Percentiles rank a stretch among this genome's conserved stretches.
Conservation (phyloP, 2,113 vertebrate species). For the Conger conger region DNA sequence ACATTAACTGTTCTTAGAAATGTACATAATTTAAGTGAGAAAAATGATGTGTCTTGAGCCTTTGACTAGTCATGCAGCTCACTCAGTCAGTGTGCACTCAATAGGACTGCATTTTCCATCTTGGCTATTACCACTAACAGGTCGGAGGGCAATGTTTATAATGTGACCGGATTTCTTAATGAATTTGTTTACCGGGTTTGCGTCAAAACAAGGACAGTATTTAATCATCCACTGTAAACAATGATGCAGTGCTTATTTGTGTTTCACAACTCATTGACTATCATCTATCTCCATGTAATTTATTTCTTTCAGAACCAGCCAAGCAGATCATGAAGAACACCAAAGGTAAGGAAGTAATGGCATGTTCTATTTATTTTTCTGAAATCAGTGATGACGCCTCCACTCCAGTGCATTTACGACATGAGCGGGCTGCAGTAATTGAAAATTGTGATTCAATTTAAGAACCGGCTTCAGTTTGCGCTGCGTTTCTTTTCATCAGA, state of each 20-base stretch:
- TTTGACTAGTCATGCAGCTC: neutral
- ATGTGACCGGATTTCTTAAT: neutral
- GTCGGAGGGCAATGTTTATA: neutral
- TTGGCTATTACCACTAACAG: neutral
- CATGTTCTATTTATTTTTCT: neutral
- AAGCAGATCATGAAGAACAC: slow-evolving; percentile 70
- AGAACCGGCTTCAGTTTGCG: neutral
- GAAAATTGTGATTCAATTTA: neutral
- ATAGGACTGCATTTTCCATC: neutral
- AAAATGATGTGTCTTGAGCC: neutral
- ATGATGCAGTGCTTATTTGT: neutral
- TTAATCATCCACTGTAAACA: neutral
- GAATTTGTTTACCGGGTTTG: neutral
- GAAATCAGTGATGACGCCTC: neutral
- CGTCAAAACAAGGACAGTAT: neutral
- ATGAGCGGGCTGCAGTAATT: neutral
- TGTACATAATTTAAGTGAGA: neutral
- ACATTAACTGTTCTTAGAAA: neutral
- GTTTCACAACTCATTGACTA: slow-evolving; percentile 10
- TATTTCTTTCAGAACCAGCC: slow-evolving; percentile 73
- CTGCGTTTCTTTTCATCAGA: neutral
- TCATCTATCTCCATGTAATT: slow-evolving; percentile 7
- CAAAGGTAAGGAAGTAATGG: slow-evolving; percentile 54
- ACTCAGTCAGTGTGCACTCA: neutral
- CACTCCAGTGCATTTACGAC: neutral